These are phyloP conservation scores for Scaptomyza montana DNA, from an alignment of 1,140 invertebrate species.

Conservation along the genomic window DNA sequence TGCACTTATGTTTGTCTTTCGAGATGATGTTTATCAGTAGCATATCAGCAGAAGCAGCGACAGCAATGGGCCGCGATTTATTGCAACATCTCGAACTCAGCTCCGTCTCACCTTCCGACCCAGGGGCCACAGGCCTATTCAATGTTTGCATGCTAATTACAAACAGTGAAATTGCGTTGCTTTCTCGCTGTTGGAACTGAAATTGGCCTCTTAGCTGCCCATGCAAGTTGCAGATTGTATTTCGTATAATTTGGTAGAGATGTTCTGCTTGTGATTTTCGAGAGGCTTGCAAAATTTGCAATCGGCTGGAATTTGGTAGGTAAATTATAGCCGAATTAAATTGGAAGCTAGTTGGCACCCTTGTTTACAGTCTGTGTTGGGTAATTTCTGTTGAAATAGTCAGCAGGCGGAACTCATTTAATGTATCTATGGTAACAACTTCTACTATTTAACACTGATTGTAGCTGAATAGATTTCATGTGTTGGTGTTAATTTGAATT, in stretches of 20 bases:
- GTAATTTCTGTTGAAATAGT: not conserved
- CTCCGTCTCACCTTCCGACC: not conserved
- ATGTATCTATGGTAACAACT: not conserved
- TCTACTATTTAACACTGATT: no score
- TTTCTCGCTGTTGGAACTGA: conserved; percentile 3
- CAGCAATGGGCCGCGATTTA: conserved; percentile 33
- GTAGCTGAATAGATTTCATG: no score
- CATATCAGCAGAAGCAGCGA: no score
- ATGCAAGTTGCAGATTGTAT: conserved; percentile 12
- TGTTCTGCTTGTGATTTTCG: conserved; percentile 18
- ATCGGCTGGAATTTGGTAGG: not conserved
- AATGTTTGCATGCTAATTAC: conserved; percentile 43
- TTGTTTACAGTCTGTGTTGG: not conserved
- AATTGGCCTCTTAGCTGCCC: conserved; percentile 11
- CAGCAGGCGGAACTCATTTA: not conserved
- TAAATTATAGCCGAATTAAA: not conserved
- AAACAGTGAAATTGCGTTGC: conserved; percentile 22
- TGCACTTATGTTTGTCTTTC: not conserved
- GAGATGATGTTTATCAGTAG: conserved; percentile 17
- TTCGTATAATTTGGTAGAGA: conserved; percentile 38
- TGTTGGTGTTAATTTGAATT: no score
- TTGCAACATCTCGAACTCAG: conserved; percentile 32
- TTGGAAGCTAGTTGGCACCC: not conserved
- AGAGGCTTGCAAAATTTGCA: not conserved
- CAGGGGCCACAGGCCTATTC: not conserved